Percentiles rank a stretch among this genome's conserved stretches.
Evolutionary conservation across 1,140 invertebrate genomes (phyloP).

Genomic region (Leptoteleia sp.): DNA sequence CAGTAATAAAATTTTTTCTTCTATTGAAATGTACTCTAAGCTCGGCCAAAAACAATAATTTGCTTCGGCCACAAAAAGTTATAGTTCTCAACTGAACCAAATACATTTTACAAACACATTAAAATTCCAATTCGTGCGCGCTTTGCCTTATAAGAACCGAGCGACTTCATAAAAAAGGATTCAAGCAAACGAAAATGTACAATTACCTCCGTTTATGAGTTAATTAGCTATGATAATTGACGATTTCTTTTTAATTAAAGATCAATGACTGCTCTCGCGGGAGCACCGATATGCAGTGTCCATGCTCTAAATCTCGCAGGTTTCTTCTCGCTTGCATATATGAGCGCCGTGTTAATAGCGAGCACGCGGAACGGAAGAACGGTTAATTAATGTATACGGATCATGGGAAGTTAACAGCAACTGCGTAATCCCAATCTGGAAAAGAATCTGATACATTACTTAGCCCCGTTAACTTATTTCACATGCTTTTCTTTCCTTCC

Average conservation of each 20-base stretch:
- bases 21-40: too few relatives aligned
- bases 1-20: too few relatives aligned
- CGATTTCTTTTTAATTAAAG: slow-evolving; percentile 37
- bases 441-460: slow-evolving; percentile 36
- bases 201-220: too few relatives aligned
- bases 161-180: not conserved
- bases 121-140: not conserved
- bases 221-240: slow-evolving; percentile 30
- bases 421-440: slow-evolving; percentile 33
- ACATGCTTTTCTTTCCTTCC: slow-evolving; percentile 13
- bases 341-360: slow-evolving; percentile 41
- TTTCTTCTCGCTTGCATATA: slow-evolving; percentile 34
- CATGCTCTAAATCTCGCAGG: slow-evolving; percentile 52
- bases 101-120: too few relatives aligned
- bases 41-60: too few relatives aligned
- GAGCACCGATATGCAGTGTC: slow-evolving; percentile 43
- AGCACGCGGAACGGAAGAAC: slow-evolving; percentile 62
- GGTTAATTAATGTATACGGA: slow-evolving; percentile 66
- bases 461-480: slow-evolving; percentile 42
- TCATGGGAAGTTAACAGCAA: slow-evolving; percentile 60
- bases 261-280: slow-evolving; percentile 35
- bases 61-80: too few relatives aligned
- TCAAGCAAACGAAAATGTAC: too few relatives aligned
- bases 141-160: not conserved
- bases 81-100: too few relatives aligned